Evolutionary conservation across 2,797 vertebrate genomes (phyloP).

Genomic region (Molossus alvarezi): DNA sequence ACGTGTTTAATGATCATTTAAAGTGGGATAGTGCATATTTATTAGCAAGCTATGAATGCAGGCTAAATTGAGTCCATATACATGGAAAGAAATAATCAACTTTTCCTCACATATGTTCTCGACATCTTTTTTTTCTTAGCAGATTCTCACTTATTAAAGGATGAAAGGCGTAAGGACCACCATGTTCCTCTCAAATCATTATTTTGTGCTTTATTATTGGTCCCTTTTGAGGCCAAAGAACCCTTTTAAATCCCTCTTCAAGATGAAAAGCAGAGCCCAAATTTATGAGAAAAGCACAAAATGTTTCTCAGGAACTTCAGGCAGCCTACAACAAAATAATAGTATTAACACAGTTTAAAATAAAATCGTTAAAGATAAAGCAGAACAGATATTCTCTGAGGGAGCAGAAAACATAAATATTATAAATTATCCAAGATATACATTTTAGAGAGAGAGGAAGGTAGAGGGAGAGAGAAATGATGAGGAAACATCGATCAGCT

Average conservation of each 20-base stretch:
- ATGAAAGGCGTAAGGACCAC: neutral
- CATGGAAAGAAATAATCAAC: neutral
- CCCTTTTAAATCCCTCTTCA: neutral
- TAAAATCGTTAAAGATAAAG: neutral
- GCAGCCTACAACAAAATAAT: neutral
- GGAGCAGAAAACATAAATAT: neutral
- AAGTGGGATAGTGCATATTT: neutral
- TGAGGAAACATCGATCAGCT: no score
- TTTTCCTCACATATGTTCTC: neutral
- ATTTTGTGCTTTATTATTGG: neutral
- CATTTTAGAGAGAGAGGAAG: no score
- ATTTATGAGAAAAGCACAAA: constrained; percentile 27
- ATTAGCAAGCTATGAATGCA: neutral
- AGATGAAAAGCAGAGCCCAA: constrained; percentile 32
- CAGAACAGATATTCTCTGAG: neutral
- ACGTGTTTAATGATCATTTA: neutral
- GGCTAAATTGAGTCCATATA: neutral
- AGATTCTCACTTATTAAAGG: constrained; percentile 2
- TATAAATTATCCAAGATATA: neutral
- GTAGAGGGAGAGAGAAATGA: no score
- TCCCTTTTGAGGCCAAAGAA: neutral
- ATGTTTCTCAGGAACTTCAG: neutral
- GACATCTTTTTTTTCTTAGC: neutral
- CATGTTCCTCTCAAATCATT: neutral
- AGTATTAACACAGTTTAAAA: neutral